Conservation (phyloP, 2,888 invertebrate genomes). For the Heliconius cydno region DNA sequence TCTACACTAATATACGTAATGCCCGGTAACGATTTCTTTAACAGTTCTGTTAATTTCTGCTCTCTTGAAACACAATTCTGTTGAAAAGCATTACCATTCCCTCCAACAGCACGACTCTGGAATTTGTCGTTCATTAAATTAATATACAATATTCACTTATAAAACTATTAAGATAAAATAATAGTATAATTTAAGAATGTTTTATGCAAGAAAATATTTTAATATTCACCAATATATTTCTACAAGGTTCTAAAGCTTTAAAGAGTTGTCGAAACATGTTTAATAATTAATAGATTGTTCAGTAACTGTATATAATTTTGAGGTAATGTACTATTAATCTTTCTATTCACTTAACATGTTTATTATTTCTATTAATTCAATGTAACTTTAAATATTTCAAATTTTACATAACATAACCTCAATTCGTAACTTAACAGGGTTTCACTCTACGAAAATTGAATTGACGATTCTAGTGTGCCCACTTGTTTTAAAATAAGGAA, state of each 20-base stretch:
- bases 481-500: not conserved
- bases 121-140: constrained; percentile 9
- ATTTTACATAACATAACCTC: constrained; percentile 44
- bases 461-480: not conserved
- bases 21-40: constrained; percentile 82
- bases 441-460: not conserved
- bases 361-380: constrained; percentile 4
- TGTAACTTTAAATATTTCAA: constrained; percentile 22
- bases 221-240: constrained; percentile 63
- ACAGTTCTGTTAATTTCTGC: constrained; percentile 64
- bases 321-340: not conserved
- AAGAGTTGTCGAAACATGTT: constrained; percentile 71
- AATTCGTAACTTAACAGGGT: constrained; percentile 1
- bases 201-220: not conserved
- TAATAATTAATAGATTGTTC: not conserved
- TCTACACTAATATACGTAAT: constrained; percentile 86
- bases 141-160: not conserved
- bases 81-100: constrained; percentile 61
- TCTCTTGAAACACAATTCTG: constrained; percentile 69
- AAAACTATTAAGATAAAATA: not conserved
- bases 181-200: not conserved
- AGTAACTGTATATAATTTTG: not conserved
- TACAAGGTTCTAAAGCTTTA: constrained; percentile 65
- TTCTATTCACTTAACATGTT: constrained; percentile 27
- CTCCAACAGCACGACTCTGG: constrained; percentile 59